These are phyloP conservation scores for Meteorus cinctellus DNA, from an alignment of 2,888 invertebrate genomes.

Conservation along the genomic window DNA sequence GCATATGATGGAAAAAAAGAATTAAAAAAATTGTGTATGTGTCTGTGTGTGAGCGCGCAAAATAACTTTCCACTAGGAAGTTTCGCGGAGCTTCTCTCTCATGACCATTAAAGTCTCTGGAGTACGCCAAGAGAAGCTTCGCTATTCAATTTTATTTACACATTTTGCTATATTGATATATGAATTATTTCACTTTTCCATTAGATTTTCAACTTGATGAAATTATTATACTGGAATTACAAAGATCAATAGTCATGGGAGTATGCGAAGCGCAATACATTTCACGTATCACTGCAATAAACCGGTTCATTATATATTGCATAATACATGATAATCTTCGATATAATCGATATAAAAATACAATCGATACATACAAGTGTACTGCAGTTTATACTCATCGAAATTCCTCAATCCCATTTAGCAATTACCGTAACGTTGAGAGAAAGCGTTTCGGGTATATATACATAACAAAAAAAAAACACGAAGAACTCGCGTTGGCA, in stretches of 20 bases:
- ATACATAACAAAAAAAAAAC: background rate
- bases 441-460: conserved; percentile 33
- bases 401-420: conserved; percentile 34
- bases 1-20: background rate
- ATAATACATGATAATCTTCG: background rate
- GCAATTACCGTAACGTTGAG: conserved; percentile 36
- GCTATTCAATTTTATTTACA: background rate
- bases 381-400: conserved; percentile 16
- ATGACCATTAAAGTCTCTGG: conserved; percentile 29
- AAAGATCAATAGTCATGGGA: background rate
- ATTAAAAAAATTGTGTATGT: background rate
- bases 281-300: background rate
- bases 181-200: background rate
- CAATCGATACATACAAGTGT: background rate
- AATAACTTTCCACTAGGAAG: conserved; percentile 53
- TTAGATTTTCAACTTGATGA: background rate
- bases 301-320: background rate
- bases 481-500: conserved; percentile 23
- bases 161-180: background rate
- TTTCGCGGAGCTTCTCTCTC: conserved; percentile 48
- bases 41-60: conserved; percentile 5
- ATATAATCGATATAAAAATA: background rate
- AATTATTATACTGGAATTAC: background rate
- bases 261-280: background rate
- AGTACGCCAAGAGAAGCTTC: conserved; percentile 21